These are phyloP conservation scores for Dendronephthya gigantea DNA, from an alignment of 64 coral and sea anemone species.

Conservation along the genomic window DNA sequence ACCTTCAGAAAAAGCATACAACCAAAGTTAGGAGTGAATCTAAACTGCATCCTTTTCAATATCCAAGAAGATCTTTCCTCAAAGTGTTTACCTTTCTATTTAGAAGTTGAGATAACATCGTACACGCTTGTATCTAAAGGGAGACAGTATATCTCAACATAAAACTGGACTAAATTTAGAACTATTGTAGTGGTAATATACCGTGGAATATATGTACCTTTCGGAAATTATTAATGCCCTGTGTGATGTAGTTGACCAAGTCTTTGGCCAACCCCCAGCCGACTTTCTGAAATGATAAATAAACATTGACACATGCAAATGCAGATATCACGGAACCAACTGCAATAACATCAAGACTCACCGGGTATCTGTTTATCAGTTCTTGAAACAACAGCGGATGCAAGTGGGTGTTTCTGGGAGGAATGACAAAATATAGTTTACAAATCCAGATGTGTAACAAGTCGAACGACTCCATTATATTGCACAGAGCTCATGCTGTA, in stretches of 20 bases:
- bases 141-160: not conserved
- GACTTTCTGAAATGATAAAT: slow-evolving; percentile 40
- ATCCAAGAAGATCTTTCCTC: not conserved
- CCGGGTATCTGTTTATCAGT: slow-evolving; percentile 66
- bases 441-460: not conserved
- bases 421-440: not conserved
- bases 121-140: not conserved
- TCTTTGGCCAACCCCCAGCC: slow-evolving; percentile 71
- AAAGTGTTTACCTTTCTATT: not conserved
- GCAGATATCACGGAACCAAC: not conserved
- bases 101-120: not conserved
- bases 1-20: not conserved
- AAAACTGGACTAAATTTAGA: not conserved
- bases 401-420: slow-evolving; percentile 54
- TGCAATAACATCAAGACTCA: not conserved
- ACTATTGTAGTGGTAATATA: not conserved
- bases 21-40: too few relatives aligned
- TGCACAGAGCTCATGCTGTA: not conserved
- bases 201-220: slow-evolving; percentile 53
- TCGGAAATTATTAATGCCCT: slow-evolving; percentile 72
- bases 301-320: not conserved
- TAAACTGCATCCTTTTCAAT: too few relatives aligned
- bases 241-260: slow-evolving; percentile 47
- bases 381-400: slow-evolving; percentile 77
- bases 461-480: too few relatives aligned